Base-by-base conservation (phyloP, 2,888 invertebrate genomes). In the Scaptomyza tumidula region DNA sequence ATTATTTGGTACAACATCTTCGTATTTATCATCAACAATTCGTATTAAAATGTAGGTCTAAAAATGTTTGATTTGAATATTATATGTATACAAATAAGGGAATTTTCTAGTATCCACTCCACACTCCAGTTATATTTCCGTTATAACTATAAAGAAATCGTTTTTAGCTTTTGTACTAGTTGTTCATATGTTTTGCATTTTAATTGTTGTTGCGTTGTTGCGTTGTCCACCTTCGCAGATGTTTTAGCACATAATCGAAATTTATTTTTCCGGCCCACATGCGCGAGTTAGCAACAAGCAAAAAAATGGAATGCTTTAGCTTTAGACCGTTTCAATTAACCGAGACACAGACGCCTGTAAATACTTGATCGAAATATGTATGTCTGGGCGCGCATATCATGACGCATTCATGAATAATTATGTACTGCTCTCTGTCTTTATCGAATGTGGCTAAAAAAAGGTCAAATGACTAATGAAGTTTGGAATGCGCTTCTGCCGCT, bases 231-330 rank as follows among this genome's bases (percentile, higher is more conserved):
- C 73, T 76, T 48, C 60, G 54, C 84, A 83, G 78, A 81, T 68
- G 78, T 83, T 52, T 83, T 68, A 55, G 55, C 75, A 50, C 75
- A 75, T 57, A 75, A 80, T 86, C 73, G 71, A 52, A 61, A 80
- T 19, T 69, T 62, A 59, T 60, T 80, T 77, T 70, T 59, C 69
- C 75, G 46, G 50, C 71, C 56, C 63, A 67, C 61, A 81, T 75
- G 72, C 68, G 49, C 70, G 49, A 29, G 41, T 54, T 59, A 45
- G 72, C 63, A 75, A 69, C 72, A 53, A 19, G 33, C 2, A 10
- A 49, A 35, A 24, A 29, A 55, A 55, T 41, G 46, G 50, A 56
- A 37, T 41, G 41, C 41, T 9, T 44, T 68, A 27, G 29, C 39
- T 74, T 44, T 68, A 27, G 49, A 35, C 52, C 41, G 37, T 45